Evolutionary conservation across 2,797 vertebrate genomes (phyloP).

Genomic region (Pampus argenteus): DNA sequence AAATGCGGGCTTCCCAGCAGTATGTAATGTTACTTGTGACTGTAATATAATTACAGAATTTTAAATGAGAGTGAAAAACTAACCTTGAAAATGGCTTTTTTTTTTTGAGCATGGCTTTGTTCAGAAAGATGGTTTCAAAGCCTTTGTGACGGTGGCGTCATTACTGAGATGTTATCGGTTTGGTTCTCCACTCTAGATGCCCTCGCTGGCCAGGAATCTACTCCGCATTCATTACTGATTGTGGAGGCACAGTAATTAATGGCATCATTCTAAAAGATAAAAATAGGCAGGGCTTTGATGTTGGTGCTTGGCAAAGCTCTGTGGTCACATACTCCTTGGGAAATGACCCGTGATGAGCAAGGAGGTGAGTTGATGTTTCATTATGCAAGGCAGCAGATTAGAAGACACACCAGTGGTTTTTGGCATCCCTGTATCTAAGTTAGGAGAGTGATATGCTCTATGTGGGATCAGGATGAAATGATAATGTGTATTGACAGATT

Average conservation of each 20-base stretch:
- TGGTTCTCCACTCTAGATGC: conserved; percentile 26
- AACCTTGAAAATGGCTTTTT: conserved; percentile 63
- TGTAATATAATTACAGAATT: no score
- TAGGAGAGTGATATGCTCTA: conserved; percentile 33
- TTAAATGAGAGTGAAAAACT: conserved; percentile 45
- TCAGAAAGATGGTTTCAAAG: conserved; percentile 30
- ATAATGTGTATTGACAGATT: conserved; percentile 64
- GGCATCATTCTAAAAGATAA: conserved; percentile 45
- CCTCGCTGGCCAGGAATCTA: conserved; percentile 43
- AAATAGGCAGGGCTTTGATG: conserved; percentile 61
- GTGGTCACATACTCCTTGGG: conserved; percentile 50
- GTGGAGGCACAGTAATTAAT: conserved; percentile 62
- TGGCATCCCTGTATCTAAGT: conserved; percentile 30
- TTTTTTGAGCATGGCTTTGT: no score
- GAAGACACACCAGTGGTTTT: conserved; percentile 37
- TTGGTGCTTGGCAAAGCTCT: conserved; percentile 23
- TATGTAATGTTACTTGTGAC: no score
- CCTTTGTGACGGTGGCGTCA: conserved; percentile 22
- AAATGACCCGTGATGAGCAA: conserved; percentile 58
- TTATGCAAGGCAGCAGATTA: conserved; percentile 59
- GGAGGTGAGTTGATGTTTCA: conserved; percentile 58
- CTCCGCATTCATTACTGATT: conserved; percentile 64
- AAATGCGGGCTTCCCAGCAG: no score
- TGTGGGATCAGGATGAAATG: conserved; percentile 56
- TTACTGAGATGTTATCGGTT: conserved; percentile 37